Base-by-base conservation (phyloP, 2,888 invertebrate genomes). In the Microdon myrmicae region DNA sequence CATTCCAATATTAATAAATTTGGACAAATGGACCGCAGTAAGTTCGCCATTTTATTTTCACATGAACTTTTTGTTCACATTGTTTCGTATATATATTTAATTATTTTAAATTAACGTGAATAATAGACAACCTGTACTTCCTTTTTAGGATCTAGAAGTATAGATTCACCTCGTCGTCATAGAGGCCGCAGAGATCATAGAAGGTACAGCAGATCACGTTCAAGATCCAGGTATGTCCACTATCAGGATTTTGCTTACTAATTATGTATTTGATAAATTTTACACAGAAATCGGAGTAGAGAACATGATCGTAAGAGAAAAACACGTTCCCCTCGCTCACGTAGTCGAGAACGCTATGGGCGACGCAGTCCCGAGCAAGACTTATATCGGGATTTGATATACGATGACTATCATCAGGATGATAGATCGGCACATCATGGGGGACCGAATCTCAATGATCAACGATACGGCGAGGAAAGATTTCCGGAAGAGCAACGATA, bases 371-470 rank as follows among this genome's bases (percentile, higher is more conserved):
- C 61, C 1, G 75, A 76, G 41, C 75, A 78, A 19, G 79, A 80
- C 68, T 67, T 78, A 10, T 80, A 80, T 60, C 75, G 76, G 5
- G 78, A 78, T 22, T 58, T 79, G 22, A 79, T 77, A 8, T 73
- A 78, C 51, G 77, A 79, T 45, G 80, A 79, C 47, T 78, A 79
- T 60, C 74, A 74, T 31, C 77, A 75, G 5, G 78, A 79, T 9
- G 68, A 66, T 41, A 61, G 64, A 12, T 22, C 41, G 13, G 43
- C 43, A 32, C 64, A 64, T 12, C 51, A 51, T 39, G 20, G 31
- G 9, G 43, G 25, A 2, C 25, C 25, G 2, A 37, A 22, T 10
- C 9, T 37, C 7, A 67, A 67, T 14, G 68, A 70, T 29, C 47
- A 53, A 2, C 72, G 74, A 2, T 59, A 68, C n/a, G 67, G 58